A percentile compares a stretch with the other conserved stretches of the same genome.
Conservation (phyloP, 2,113 vertebrate genomes). For the Sialia sialis region DNA sequence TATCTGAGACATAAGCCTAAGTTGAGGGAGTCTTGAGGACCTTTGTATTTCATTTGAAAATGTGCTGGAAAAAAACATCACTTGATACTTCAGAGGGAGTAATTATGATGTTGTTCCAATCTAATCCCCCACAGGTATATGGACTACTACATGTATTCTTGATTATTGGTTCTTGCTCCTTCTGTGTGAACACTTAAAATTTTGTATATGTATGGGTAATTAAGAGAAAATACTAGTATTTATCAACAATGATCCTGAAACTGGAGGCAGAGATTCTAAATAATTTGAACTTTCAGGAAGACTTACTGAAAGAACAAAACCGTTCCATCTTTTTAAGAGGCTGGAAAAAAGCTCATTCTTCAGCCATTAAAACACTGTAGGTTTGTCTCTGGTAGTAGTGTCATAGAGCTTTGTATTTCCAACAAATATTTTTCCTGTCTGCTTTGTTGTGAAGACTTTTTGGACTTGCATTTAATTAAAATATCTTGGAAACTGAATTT, state of each 20-base stretch:
- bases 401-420: slow-evolving; percentile 33
- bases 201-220: slow-evolving; percentile 35
- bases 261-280: neutral
- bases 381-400: slow-evolving; percentile 21
- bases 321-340: neutral
- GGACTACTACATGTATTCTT: neutral
- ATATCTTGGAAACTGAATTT: slow-evolving; percentile 36
- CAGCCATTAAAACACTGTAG: neutral
- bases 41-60: neutral
- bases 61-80: neutral
- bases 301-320: neutral
- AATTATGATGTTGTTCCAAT: neutral
- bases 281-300: neutral
- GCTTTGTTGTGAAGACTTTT: slow-evolving; percentile 47
- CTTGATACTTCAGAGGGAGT: neutral
- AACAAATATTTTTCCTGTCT: slow-evolving; percentile 48
- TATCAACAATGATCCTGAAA: neutral
- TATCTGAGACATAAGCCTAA: neutral
- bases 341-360: neutral
- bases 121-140: neutral
- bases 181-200: slow-evolving; percentile 15
- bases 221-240: slow-evolving; percentile 1
- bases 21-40: neutral
- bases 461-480: slow-evolving; percentile 38
- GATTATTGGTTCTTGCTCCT: neutral